Percentiles rank a stretch among this genome's conserved stretches.
Evolutionary conservation across 2,797 vertebrate species (phyloP).

Genomic region (Pipistrellus pipistrellus): DNA sequence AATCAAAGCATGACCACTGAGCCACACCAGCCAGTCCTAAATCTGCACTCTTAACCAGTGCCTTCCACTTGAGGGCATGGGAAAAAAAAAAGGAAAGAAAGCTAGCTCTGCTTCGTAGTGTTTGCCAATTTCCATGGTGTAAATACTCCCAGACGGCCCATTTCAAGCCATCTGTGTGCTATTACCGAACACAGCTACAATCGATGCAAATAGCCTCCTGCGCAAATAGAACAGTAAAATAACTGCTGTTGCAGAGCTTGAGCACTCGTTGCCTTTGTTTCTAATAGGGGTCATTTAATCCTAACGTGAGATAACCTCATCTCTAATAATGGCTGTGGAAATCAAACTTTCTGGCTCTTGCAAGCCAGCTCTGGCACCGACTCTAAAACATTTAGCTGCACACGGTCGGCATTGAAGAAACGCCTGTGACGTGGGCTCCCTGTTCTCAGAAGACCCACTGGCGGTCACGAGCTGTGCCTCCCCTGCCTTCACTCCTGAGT

Average conservation of each 20-base stretch:
- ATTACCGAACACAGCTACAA: fast-evolving
- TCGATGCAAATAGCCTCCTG: fast-evolving
- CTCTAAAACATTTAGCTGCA: not conserved
- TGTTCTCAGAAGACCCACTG: fast-evolving
- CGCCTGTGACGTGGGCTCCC: not conserved
- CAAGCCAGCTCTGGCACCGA: not conserved
- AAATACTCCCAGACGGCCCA: fast-evolving
- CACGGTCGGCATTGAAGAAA: not conserved
- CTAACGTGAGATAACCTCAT: not conserved
- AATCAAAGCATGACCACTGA: no score
- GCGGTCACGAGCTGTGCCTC: fast-evolving
- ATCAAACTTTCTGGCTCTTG: no score
- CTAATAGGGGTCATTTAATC: not conserved
- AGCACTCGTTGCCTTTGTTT: not conserved
- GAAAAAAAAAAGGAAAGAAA: not conserved
- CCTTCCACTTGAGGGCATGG: not conserved
- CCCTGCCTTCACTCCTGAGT: not conserved
- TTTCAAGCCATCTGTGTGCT: not conserved
- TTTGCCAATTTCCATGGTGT: not conserved
- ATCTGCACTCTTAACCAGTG: not conserved
- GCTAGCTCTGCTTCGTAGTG: not conserved
- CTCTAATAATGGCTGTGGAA: not conserved
- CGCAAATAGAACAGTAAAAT: not conserved
- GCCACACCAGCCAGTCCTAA: not conserved
- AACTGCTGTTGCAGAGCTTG: fast-evolving